phyloP scores from a whole-genome alignment of 2,888 invertebrate species.

The Drosophila nr. perissopoda region DNA sequence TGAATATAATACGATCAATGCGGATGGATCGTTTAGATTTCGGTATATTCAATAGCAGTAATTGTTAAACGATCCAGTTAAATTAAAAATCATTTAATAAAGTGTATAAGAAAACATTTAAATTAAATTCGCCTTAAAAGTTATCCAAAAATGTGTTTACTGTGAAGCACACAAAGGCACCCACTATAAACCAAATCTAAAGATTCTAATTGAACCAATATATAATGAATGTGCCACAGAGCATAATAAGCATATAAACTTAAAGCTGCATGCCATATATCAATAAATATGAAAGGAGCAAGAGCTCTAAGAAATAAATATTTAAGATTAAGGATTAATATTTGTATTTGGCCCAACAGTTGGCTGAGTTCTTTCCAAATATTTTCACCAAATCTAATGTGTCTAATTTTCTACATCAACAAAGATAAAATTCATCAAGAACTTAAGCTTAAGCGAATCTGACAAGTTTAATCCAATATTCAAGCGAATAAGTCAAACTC shows the following conservation, averaged over 20 bases:
- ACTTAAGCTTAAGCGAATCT: not conserved
- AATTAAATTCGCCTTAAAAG: not conserved
- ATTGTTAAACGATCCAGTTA: not conserved
- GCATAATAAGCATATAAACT: not conserved
- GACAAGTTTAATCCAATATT: not conserved
- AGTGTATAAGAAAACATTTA: not conserved
- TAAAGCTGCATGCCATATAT: not conserved
- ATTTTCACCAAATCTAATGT: not conserved
- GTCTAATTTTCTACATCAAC: not conserved
- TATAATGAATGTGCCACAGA: not conserved
- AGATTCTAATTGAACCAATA: not conserved
- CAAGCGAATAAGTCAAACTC: not conserved
- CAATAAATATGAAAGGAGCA: not conserved
- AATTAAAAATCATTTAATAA: not conserved
- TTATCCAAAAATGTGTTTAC: not conserved
- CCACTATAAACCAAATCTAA: not conserved
- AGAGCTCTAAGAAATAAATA: not conserved
- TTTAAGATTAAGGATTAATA: not conserved
- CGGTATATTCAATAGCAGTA: slow-evolving; percentile 85
- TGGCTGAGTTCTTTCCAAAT: not conserved
- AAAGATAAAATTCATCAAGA: not conserved
- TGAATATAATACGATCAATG: slow-evolving; percentile 88
- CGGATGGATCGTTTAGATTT: slow-evolving; percentile 91
- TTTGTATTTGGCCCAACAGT: not conserved
- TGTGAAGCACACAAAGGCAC: not conserved